Conservation (phyloP, 2,797 vertebrate species). For the Halcyon badia region DNA sequence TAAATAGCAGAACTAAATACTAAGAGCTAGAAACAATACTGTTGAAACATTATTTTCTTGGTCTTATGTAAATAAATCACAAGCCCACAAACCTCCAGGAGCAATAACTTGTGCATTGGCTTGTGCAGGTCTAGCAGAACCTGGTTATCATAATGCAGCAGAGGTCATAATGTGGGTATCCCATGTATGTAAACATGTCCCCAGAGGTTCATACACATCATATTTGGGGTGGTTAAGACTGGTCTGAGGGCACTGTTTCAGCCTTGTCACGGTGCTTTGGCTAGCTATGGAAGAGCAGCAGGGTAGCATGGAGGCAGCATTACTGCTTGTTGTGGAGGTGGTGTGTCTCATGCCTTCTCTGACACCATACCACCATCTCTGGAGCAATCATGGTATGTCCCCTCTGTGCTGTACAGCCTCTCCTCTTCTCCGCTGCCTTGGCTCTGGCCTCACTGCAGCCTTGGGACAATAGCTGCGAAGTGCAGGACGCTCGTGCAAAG, state of each 20-base stretch:
- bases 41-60: background rate
- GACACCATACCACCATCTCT: background rate
- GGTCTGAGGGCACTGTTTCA: background rate
- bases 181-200: background rate
- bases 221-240: background rate
- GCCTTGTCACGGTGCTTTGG: fast-evolving
- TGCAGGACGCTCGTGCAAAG: background rate
- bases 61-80: background rate
- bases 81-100: background rate
- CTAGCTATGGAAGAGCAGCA: background rate
- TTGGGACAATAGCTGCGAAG: no score
- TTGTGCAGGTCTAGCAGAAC: background rate
- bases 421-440: background rate
- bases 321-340: fast-evolving
- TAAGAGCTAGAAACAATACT: background rate
- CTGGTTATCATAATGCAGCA: background rate
- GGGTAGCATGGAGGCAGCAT: fast-evolving
- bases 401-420: background rate
- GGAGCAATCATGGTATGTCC: background rate
- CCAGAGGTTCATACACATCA: background rate
- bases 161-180: background rate
- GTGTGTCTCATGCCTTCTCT: background rate
- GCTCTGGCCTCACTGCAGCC: background rate
- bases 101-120: background rate
- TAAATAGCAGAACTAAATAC: background rate